A percentile compares a stretch with the other conserved stretches of the same genome.
These are phyloP conservation scores for Incurvaria masculella DNA, from an alignment of 2,888 invertebrate species.

Conservation along the genomic window DNA sequence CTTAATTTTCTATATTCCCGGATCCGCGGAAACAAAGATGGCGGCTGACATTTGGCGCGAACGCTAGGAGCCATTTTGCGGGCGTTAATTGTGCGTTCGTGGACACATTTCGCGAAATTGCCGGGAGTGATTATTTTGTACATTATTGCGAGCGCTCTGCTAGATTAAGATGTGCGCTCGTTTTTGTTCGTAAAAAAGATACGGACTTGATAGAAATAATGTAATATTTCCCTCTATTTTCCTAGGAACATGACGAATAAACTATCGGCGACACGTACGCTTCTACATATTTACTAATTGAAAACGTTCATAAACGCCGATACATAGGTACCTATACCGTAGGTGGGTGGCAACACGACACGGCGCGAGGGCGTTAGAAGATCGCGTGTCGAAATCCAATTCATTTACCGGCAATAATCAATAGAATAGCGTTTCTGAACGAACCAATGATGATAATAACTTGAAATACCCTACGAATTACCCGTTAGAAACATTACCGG, in stretches of 20 bases:
- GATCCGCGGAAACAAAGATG: background rate
- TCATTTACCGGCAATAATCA: conserved; percentile 42
- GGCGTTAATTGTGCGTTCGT: background rate
- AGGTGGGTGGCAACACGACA: background rate
- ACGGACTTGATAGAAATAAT: no score
- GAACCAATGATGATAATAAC: conserved; percentile 48
- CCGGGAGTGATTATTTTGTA: no score
- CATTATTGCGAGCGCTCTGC: no score
- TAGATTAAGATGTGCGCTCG: no score
- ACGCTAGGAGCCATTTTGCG: background rate
- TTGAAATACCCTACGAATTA: conserved; percentile 23
- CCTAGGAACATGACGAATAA: no score
- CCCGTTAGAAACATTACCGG: no score
- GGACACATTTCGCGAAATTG: background rate
- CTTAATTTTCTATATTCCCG: conserved; percentile 38
- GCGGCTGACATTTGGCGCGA: background rate
- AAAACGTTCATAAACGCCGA: background rate
- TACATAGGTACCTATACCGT: no score
- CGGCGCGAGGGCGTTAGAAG: background rate
- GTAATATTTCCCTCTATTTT: no score
- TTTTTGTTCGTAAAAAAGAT: no score
- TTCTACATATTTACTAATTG: background rate
- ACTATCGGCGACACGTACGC: background rate
- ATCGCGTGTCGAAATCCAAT: conserved; percentile 38
- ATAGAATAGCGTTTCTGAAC: conserved; percentile 35